Base-by-base conservation (phyloP, 1,140 invertebrate genomes). In the Heliothis virescens region DNA sequence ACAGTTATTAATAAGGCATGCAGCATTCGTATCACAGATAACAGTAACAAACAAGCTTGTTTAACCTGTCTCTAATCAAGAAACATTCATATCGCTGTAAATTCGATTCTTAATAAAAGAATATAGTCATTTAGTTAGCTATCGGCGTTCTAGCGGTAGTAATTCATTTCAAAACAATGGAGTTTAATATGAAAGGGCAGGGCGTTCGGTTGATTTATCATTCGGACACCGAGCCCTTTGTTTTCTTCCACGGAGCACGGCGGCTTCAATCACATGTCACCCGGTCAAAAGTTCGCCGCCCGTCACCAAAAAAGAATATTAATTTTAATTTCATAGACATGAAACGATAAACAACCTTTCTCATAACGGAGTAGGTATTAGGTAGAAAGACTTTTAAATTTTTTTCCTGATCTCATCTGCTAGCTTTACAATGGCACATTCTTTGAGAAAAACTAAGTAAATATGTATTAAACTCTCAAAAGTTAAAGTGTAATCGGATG, bases 181-280 rank as follows among this genome's bases (percentile, higher is more conserved):
- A 85, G 80, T 80, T 84, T 86, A 83, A 86, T 87, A 91, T 89
- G 85, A 90, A 91, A 88, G 86, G 75, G 84, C 76, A 72, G 89
- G 87, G 90, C 87, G 60, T 86, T 88, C 84, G 82, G 88, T 88
- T 90, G 87, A 92, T 89, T 91, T 91, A 91, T 92, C 83, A 85
- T 87, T 85, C 85, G 81, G 84, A 86, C 88, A 85, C 82, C 82
- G 82, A 84, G 79, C 84, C 77, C 87, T 90, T 88, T 91, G 86
- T 91, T 87, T 86, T 80, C 79, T 78, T 84, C 82, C 86, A 80
- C 67, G 82, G 74, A 85, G 63, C 83, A 80, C 69, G 83, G 72
- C 86, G 57, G 67, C 77, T 85, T 81, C 81, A 78, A 83, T 88
- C 83, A 85, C 79, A 82, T 82, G 86, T 85, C 85, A 9, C 76